Percentiles rank a stretch among this genome's conserved stretches.
These are phyloP conservation scores for Leucozona laternaria DNA, from an alignment of 2,888 invertebrate genomes.

Conservation along the genomic window DNA sequence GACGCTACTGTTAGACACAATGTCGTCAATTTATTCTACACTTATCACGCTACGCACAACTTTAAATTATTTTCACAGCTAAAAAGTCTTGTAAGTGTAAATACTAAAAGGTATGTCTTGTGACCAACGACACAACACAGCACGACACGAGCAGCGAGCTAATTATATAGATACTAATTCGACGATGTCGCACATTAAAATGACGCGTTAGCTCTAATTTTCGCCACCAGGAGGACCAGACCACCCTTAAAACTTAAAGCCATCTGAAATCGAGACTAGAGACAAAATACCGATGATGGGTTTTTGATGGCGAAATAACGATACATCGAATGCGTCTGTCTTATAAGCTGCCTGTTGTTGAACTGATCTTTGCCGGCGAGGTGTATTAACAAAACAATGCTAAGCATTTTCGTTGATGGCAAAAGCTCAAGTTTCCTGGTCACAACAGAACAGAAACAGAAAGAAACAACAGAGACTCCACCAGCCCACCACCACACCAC, in stretches of 20 bases:
- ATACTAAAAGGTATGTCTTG: slow-evolving; percentile 11
- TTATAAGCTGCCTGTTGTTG: slow-evolving; percentile 60
- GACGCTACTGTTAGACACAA: slow-evolving; percentile 46
- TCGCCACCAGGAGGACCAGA: slow-evolving; percentile 16
- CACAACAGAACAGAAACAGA: slow-evolving; percentile 19
- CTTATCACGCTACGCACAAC: slow-evolving; percentile 36
- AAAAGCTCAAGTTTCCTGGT: slow-evolving; percentile 64
- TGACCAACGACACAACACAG: slow-evolving; percentile 16
- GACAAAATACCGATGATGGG: slow-evolving; percentile 1
- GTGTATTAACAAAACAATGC: slow-evolving; percentile 24
- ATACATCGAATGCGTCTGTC: slow-evolving; percentile 47
- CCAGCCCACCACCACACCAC: neutral
- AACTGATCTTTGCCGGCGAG: slow-evolving; percentile 67
- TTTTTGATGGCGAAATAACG: slow-evolving; percentile 11
- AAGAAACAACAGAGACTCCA: slow-evolving; percentile 13
- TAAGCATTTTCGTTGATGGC: slow-evolving; percentile 38
- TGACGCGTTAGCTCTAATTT: slow-evolving; percentile 22
- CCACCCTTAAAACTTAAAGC: slow-evolving; percentile 46
- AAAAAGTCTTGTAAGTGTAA: slow-evolving; percentile 1
- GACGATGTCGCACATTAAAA: slow-evolving; percentile 40
- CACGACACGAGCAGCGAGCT: neutral
- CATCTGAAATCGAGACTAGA: slow-evolving; percentile 4
- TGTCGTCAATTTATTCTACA: slow-evolving; percentile 51
- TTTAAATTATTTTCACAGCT: slow-evolving; percentile 16
- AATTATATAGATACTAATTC: slow-evolving; percentile 29